Evolutionary conservation across 2,797 vertebrate genomes (phyloP).

Genomic region (Halcyon chelicuti): DNA sequence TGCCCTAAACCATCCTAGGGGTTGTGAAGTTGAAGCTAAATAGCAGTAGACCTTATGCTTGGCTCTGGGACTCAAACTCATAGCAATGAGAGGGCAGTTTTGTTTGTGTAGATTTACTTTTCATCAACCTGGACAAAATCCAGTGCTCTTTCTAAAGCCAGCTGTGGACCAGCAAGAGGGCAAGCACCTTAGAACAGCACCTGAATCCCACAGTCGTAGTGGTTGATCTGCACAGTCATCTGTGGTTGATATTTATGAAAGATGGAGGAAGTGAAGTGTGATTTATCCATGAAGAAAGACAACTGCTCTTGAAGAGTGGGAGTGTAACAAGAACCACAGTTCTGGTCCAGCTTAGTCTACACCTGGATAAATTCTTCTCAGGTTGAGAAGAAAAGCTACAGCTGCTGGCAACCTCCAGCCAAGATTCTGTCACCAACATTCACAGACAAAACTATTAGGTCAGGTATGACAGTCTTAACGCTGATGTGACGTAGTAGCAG

Average conservation of each 20-base stretch:
- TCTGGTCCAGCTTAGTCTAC: background rate
- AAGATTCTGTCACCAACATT: background rate
- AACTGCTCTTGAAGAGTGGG: background rate
- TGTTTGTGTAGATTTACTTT: background rate
- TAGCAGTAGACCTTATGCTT: background rate
- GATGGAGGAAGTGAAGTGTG: background rate
- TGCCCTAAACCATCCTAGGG: conserved; percentile 1
- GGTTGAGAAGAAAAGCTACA: background rate
- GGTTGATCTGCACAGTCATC: background rate
- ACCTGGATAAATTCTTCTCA: background rate
- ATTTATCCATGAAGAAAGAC: background rate
- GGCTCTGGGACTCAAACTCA: background rate
- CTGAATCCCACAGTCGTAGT: background rate
- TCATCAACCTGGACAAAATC: background rate
- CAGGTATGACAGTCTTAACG: background rate
- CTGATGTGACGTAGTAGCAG: background rate
- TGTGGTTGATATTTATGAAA: background rate
- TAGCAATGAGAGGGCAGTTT: background rate
- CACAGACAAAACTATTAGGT: background rate
- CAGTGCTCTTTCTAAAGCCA: background rate
- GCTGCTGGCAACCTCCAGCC: background rate
- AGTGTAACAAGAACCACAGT: background rate
- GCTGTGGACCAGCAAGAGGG: background rate
- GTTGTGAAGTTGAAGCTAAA: conserved; percentile 6
- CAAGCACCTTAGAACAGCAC: background rate